phyloP scores from a whole-genome alignment of 2,797 vertebrate species.

The Florisuga fusca region DNA sequence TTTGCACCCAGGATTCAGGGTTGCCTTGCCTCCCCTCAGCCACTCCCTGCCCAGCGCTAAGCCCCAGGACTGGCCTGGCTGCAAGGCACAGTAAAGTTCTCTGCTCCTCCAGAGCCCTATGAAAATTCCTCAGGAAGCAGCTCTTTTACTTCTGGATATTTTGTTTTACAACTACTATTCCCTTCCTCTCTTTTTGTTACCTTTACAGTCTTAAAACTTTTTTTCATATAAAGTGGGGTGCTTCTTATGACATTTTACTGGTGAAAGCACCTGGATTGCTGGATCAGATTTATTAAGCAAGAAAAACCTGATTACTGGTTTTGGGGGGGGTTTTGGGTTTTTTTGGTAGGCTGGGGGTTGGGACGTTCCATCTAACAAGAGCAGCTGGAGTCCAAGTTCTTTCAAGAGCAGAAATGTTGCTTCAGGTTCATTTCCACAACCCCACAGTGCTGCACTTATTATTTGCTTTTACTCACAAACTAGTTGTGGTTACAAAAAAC shows the following conservation, averaged over 20 bases:
- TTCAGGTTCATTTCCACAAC: slow-evolving; percentile 43
- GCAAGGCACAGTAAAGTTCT: not conserved
- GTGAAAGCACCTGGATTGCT: not conserved
- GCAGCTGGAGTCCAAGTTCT: slow-evolving; percentile 37
- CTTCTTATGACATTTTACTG: slow-evolving; percentile 7
- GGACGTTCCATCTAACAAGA: slow-evolving; percentile 47
- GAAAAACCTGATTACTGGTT: slow-evolving; percentile 17
- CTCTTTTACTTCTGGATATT: not conserved
- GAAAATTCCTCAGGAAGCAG: not conserved
- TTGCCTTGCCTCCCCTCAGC: not conserved
- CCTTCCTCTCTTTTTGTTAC: not conserved
- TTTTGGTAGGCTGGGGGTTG: not conserved
- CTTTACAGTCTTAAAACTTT: not conserved
- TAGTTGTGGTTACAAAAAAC: slow-evolving; percentile 44
- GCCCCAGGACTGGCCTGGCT: not conserved
- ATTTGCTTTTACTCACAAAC: slow-evolving; percentile 64
- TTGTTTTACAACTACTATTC: not conserved
- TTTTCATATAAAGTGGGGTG: not conserved
- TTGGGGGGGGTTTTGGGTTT: not conserved
- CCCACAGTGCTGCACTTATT: slow-evolving; percentile 26
- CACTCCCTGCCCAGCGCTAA: fast-evolving
- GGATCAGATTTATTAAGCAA: slow-evolving; percentile 24
- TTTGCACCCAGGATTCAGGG: not conserved
- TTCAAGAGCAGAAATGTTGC: slow-evolving; percentile 51
- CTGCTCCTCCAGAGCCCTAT: not conserved